Evolutionary conservation across 2,888 invertebrate species (phyloP), one percentile per base, ranked within the genome.

Genomic region (Coremacera marginata): DNA sequence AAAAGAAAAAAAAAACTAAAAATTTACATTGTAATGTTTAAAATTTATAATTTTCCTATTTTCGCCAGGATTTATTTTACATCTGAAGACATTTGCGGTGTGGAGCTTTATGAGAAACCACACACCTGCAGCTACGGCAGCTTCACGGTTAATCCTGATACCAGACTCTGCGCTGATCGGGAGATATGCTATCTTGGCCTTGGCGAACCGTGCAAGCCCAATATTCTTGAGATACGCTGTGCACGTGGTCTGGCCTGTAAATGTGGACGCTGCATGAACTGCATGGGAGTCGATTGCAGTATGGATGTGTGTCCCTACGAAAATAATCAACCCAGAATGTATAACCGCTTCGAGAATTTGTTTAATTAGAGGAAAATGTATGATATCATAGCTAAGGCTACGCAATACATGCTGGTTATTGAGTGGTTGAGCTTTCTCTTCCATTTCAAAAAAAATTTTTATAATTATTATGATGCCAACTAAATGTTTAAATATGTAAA

Each of bases 301-400:
- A 67, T 74, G 74, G 55, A 74, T 4, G 27, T 74, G 14, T 74
- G 74, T 44, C 74, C 74, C 8, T 74, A 55, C 19, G 74, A 55
- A 44, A 60, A 25, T 11, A 67, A 37, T 55, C 14, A 34, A 3
- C 34, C 34, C 9, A 4, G 55, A 19, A 37, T 37, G 0, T 62
- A 62, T 19, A 65, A 67, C 37, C 65, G 67, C 1, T 25, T 19
- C 16, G 67, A 65, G 14, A 55, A 34, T 44, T 34, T 22, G 16
- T 74, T 55, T 22, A 52, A 74, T 25, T 67, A 67, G 25, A 60
- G 25, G 14, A 31, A 31, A 34, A 63, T 31, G n/a, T n/a, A 31
- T 14, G 14, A 31, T 63, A 22, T 22, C 63, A 31, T 27, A 31
- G 8, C 34, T 37, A 22, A 22, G 8, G 5, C 22, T 44, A 67